Evolutionary conservation across 2,113 vertebrate genomes (phyloP), one percentile per base, ranked within the genome.

Genomic region (Tympanuchus pallidicinctus): DNA sequence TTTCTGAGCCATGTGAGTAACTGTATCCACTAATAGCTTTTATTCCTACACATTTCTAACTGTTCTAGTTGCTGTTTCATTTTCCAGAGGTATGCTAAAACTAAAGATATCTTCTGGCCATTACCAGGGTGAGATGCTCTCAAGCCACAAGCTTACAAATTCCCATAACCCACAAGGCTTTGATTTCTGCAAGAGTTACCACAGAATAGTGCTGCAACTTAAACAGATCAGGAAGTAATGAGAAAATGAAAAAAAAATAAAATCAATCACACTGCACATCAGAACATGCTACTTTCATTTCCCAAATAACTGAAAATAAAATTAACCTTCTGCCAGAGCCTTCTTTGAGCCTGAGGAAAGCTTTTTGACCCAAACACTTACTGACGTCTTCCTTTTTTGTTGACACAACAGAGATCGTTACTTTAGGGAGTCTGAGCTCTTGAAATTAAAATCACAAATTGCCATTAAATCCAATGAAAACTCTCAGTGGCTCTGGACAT

Each of bases 361-460:
- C 60, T 90, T 89, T 88, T 88, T 91, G 89, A 92, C 85, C 73
- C 59, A 86, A 71, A 70, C 60, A 74, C 56, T 82, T 95, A 70
- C 80, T 50, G 85, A 94, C 4, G 0, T 66, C 88, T 72, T 89
- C 67, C 47, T 79, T 77, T 43, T 96, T 73, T 86, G 86, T 76
- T 88, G 85, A 67, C 80, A 95, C 93, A 94, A 83, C 54, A 93
- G 83, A 92, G 71, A 79, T 82, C 78, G 75, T 65, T 72, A 54
- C 52, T 87, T 82, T 42, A 48, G 71, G 60, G 81, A 94, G 81
- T 45, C 56, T 17, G 11, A 11, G 43, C 73, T 78, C 59, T 56
- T 94, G 72, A 76, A 95, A 92, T 22, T 36, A 92, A 63, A 89
- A 63, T 82, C 77, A 87, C 72, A 90, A 94, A 92, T 93, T 67